Percentiles rank a stretch among this genome's conserved stretches.
Conservation (phyloP, 2,888 invertebrate genomes). For the Drosophila falleni region DNA sequence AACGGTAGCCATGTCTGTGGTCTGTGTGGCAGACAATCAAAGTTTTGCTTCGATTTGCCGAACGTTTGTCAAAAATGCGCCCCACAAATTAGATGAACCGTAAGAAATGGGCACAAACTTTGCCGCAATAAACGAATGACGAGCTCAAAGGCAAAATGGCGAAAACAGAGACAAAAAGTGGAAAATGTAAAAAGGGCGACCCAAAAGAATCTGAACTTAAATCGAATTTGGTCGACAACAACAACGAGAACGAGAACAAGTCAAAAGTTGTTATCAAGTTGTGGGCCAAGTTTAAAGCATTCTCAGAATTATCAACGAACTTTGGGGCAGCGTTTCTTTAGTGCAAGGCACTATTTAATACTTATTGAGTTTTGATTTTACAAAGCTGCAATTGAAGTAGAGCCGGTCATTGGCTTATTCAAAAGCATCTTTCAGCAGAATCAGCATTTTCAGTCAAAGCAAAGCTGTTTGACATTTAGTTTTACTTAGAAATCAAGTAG, state of each 20-base stretch:
- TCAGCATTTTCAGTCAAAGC: neutral
- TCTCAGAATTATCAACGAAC: slow-evolving; percentile 36
- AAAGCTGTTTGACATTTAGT: neutral
- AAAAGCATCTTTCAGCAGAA: neutral
- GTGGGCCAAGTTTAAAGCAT: slow-evolving; percentile 50
- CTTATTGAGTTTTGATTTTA: slow-evolving; percentile 5
- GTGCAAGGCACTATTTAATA: slow-evolving; percentile 5
- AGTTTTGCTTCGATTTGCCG: slow-evolving; percentile 39
- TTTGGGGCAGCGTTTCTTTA: slow-evolving; percentile 27
- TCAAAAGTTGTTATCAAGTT: slow-evolving; percentile 52
- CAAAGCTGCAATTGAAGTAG: neutral
- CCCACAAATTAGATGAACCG: slow-evolving; percentile 39
- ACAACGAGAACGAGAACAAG: neutral
- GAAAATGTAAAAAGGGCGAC: slow-evolving; percentile 1
- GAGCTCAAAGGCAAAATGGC: slow-evolving; percentile 46
- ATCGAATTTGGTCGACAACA: slow-evolving; percentile 58
- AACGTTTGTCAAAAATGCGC: slow-evolving; percentile 48
- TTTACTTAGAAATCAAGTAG: neutral
- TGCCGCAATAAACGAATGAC: slow-evolving; percentile 40
- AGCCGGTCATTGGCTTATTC: neutral
- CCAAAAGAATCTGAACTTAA: slow-evolving; percentile 48
- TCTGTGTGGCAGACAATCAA: slow-evolving; percentile 40
- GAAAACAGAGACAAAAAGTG: slow-evolving; percentile 21
- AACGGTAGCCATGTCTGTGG: neutral
- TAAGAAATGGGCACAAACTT: slow-evolving; percentile 33